Conservation (phyloP, 2,113 vertebrate genomes). For the Cryptoleucopteryx plumbea region DNA sequence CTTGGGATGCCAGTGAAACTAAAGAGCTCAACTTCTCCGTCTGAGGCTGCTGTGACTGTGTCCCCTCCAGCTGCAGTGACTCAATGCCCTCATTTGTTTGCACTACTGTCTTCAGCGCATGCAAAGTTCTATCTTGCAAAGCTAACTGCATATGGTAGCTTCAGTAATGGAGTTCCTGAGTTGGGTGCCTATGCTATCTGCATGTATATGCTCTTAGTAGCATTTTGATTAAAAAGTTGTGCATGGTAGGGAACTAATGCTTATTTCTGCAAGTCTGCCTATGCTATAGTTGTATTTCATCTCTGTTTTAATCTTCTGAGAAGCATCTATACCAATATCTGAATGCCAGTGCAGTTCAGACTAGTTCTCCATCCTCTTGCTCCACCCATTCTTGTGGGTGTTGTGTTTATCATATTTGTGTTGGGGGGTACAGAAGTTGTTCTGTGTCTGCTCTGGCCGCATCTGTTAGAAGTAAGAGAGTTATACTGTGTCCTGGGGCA, state of each 20-base stretch:
- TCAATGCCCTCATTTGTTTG: neutral
- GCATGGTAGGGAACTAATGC: neutral
- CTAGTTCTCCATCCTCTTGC: neutral
- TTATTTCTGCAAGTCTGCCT: neutral
- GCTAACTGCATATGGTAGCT: neutral
- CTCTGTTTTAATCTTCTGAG: neutral
- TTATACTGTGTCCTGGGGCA: neutral
- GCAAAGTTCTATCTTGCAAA: neutral
- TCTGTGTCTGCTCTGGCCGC: neutral
- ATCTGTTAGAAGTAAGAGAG: neutral
- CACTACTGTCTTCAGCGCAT: neutral
- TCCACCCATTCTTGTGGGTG: neutral
- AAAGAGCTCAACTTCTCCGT: neutral
- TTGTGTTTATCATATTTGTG: neutral
- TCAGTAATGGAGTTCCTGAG: neutral
- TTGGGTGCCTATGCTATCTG: neutral
- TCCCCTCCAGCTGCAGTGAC: neutral
- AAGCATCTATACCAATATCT: neutral
- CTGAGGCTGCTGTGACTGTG: neutral
- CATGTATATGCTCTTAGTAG: rapidly evolving
- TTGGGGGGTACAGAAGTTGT: neutral
- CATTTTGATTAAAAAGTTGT: neutral
- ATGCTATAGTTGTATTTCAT: neutral
- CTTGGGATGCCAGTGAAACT: neutral
- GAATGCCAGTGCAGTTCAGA: neutral